These are phyloP conservation scores for Drosophila limbata DNA, from an alignment of 2,888 invertebrate species.

Conservation along the genomic window DNA sequence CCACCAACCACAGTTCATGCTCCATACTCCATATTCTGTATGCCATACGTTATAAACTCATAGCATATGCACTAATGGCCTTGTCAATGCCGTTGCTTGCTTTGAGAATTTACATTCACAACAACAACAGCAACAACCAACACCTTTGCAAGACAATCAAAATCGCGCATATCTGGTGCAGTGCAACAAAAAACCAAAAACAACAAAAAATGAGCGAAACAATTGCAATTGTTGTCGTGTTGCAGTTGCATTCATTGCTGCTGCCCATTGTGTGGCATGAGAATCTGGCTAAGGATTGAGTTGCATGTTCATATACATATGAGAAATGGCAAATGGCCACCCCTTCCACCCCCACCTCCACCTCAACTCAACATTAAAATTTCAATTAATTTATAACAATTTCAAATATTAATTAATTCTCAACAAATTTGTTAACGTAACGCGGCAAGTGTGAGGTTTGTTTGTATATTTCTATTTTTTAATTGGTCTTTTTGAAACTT, in stretches of 20 bases:
- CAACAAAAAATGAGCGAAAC: constrained; percentile 41
- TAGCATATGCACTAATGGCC: constrained; percentile 53
- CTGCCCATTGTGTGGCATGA: constrained; percentile 60
- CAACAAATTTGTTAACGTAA: constrained; percentile 32
- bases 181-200: constrained; percentile 10
- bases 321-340: constrained; percentile 43
- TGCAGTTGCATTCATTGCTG: constrained; percentile 40
- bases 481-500: constrained; percentile 58
- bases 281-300: constrained; percentile 46
- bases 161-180: constrained; percentile 70
- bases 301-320: constrained; percentile 11
- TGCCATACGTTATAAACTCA: constrained; percentile 15
- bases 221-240: constrained; percentile 66
- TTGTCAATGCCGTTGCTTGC: constrained; percentile 72
- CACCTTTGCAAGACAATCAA: constrained; percentile 50
- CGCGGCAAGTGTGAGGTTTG: constrained; percentile 19
- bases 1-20: not conserved
- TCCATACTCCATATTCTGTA: constrained; percentile 21
- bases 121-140: constrained; percentile 38
- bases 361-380: constrained; percentile 37
- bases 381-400: constrained; percentile 51
- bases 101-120: constrained; percentile 61
- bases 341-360: constrained; percentile 31
- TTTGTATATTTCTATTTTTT: constrained; percentile 11
- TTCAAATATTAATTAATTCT: constrained; percentile 45